These are phyloP conservation scores for Tetramorium simillimum DNA, from an alignment of 1,140 invertebrate genomes.

Conservation along the genomic window DNA sequence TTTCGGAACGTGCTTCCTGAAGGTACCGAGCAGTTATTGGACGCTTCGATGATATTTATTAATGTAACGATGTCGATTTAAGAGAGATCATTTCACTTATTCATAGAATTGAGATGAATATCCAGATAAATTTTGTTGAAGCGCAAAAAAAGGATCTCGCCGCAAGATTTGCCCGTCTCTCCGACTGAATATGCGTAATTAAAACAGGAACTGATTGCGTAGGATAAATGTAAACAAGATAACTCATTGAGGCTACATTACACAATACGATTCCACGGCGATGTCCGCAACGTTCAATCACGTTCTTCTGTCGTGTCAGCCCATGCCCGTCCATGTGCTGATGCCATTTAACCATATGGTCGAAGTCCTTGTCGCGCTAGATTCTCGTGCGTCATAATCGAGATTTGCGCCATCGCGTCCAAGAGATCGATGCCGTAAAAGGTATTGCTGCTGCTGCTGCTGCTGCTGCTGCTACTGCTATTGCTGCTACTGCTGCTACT, in stretches of 20 bases:
- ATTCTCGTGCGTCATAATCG: constrained; percentile 94
- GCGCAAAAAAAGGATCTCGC: neutral
- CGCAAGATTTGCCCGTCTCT: neutral
- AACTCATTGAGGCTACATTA: constrained; percentile 95
- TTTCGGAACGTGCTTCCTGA: neutral
- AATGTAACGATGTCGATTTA: neutral
- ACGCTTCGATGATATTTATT: neutral
- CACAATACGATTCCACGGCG: constrained; percentile 93
- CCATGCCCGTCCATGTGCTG: constrained; percentile 88
- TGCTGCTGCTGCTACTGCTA: constrained; percentile 85
- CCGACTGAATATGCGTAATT: neutral
- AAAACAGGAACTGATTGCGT: neutral
- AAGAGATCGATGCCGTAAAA: constrained; percentile 96
- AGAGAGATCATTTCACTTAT: neutral
- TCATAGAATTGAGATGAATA: neutral
- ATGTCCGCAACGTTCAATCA: constrained; percentile 94
- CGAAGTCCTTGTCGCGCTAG: constrained; percentile 92
- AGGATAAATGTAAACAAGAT: neutral
- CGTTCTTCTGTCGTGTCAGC: constrained; percentile 95
- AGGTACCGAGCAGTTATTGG: neutral
- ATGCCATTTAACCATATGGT: constrained; percentile 91
- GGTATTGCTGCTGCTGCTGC: constrained; percentile 87
- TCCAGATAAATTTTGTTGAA: neutral
- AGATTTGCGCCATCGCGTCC: constrained; percentile 90
- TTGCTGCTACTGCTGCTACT: too few species aligned